These are phyloP conservation scores for Vireo griseus DNA, from an alignment of 2,797 vertebrate species.

Conservation along the genomic window DNA sequence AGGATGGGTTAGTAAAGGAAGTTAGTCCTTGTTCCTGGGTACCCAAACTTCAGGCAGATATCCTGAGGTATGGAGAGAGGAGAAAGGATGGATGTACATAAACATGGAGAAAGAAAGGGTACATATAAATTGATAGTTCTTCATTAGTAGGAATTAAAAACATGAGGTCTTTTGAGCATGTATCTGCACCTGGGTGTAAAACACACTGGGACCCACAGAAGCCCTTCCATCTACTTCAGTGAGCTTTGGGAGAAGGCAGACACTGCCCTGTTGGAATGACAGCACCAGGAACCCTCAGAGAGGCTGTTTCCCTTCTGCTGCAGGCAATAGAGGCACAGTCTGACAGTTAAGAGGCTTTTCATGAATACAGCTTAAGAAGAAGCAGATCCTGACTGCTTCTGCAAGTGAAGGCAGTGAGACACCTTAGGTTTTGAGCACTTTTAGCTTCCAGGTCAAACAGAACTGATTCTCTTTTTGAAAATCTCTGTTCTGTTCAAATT, in stretches of 20 bases:
- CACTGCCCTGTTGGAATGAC: background rate
- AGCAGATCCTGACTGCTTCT: conserved; percentile 4
- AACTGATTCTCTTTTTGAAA: background rate
- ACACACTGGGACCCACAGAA: background rate
- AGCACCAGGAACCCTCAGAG: background rate
- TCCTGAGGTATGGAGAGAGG: no score
- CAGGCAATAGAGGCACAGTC: background rate
- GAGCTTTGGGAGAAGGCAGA: background rate
- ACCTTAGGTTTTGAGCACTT: background rate
- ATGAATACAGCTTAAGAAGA: background rate
- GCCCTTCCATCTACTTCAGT: background rate
- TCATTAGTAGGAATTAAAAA: background rate
- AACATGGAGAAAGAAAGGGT: background rate
- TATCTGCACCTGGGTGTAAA: background rate
- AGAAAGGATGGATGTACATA: no score
- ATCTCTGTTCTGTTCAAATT: background rate
- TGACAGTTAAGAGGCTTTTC: background rate
- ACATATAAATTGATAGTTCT: background rate
- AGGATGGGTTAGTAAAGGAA: background rate
- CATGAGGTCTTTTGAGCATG: accelerated
- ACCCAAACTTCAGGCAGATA: background rate
- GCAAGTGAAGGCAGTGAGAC: background rate
- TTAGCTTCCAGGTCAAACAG: background rate
- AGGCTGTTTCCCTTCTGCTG: background rate
- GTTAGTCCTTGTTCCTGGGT: background rate